Percentiles rank a stretch among this genome's conserved stretches.
These are phyloP conservation scores for Aurelia aurita complex sp. Pacific DNA, from an alignment of 30 jellyfish, hydroid and myxozoan genomes.

Conservation along the genomic window DNA sequence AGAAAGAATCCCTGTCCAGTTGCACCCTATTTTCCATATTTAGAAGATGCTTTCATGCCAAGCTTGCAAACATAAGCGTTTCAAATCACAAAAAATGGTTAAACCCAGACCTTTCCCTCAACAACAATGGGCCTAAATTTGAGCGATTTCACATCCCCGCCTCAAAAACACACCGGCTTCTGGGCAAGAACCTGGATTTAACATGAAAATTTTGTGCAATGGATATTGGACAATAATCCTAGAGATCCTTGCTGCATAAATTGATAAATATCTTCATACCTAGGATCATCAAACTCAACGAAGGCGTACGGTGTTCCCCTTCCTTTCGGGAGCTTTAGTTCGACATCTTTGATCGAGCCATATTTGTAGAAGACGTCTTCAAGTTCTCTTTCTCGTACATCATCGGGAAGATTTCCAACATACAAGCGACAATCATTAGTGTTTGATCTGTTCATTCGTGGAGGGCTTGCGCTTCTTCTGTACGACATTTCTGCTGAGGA, in stretches of 20 bases:
- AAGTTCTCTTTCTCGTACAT: slow-evolving; percentile 78
- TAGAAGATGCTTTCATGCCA: too few relatives aligned
- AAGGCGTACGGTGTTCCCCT: slow-evolving; percentile 94
- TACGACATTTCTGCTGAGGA: slow-evolving; percentile 19
- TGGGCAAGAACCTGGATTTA: too few relatives aligned
- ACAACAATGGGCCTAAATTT: too few relatives aligned
- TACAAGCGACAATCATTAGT: slow-evolving; percentile 80
- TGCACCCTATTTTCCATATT: too few relatives aligned
- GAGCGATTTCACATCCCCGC: too few relatives aligned
- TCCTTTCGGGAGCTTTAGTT: slow-evolving; percentile 71
- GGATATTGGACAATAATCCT: too few relatives aligned
- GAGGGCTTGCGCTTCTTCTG: slow-evolving; percentile 34
- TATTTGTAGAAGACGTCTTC: slow-evolving; percentile 93
- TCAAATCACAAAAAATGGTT: too few relatives aligned
- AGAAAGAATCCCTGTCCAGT: too few relatives aligned
- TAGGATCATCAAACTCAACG: slow-evolving; percentile 87
- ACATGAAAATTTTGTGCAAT: too few relatives aligned
- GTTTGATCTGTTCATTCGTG: slow-evolving; percentile 81
- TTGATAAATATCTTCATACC: slow-evolving; percentile 47
- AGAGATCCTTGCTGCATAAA: neutral
- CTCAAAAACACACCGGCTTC: too few relatives aligned
- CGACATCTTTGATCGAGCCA: slow-evolving; percentile 84
- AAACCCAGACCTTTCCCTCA: too few relatives aligned
- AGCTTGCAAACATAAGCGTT: too few relatives aligned
- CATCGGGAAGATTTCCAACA: slow-evolving; percentile 98